Evolutionary conservation across 2,113 vertebrate genomes (phyloP).

Genomic region (Hylia prasina): DNA sequence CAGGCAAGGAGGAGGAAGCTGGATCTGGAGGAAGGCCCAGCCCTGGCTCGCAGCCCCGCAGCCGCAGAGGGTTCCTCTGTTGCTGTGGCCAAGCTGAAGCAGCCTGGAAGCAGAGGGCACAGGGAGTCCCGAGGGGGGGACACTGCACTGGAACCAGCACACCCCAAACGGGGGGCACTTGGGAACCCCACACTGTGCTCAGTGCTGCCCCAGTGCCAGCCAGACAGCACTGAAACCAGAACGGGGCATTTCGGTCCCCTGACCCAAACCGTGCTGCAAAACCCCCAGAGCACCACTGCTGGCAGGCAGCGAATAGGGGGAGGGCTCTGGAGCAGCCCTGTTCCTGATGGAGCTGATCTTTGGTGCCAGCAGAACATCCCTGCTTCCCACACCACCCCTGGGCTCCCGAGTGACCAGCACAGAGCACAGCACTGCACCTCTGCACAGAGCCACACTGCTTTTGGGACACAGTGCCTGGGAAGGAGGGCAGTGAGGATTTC

Average conservation of each 20-base stretch:
- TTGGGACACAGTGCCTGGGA: background rate
- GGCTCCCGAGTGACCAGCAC: rapidly evolving
- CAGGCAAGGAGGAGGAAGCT: background rate
- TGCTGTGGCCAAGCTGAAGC: background rate
- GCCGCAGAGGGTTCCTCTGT: background rate
- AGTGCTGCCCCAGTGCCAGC: background rate
- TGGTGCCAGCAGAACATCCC: background rate
- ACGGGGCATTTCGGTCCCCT: rapidly evolving
- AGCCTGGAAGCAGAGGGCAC: background rate
- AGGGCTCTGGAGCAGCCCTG: background rate
- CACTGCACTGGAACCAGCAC: background rate
- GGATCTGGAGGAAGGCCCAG: background rate
- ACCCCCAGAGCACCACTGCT: rapidly evolving
- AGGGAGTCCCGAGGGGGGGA: background rate
- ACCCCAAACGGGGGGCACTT: background rate
- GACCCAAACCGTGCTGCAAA: background rate
- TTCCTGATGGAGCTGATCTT: rapidly evolving
- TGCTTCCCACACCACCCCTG: background rate
- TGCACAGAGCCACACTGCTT: background rate
- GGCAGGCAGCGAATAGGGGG: rapidly evolving
- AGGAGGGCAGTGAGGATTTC: background rate
- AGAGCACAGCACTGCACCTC: background rate
- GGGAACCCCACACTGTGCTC: rapidly evolving
- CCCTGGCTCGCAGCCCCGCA: background rate
- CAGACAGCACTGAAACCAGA: background rate